Evolutionary conservation across 2,888 invertebrate genomes (phyloP).

Genomic region (Drosophila nr. medialis): DNA sequence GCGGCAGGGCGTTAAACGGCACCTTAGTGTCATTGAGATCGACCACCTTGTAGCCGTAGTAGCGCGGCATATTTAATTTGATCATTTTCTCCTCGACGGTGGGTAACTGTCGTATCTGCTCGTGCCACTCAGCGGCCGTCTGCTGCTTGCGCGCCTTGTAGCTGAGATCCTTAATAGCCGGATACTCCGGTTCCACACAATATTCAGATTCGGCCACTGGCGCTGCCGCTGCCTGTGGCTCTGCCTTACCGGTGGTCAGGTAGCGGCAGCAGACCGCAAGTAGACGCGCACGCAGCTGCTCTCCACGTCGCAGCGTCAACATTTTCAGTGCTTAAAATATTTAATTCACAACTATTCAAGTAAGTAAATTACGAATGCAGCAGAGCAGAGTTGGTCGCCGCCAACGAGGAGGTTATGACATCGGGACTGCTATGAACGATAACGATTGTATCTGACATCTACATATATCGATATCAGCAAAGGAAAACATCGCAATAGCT

Average conservation of each 20-base stretch:
- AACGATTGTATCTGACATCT: neutral
- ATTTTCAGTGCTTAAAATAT: slow-evolving; percentile 39
- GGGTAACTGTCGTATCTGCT: slow-evolving; percentile 87
- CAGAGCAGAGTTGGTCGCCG: slow-evolving; percentile 20
- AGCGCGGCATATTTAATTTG: slow-evolving; percentile 92
- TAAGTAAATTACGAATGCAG: slow-evolving; percentile 31
- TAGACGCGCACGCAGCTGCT: slow-evolving; percentile 49
- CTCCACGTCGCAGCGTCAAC: slow-evolving; percentile 56
- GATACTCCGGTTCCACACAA: slow-evolving; percentile 74
- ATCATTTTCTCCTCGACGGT: slow-evolving; percentile 94
- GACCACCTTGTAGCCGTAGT: slow-evolving; percentile 90
- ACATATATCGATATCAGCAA: neutral
- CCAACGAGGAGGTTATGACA: slow-evolving; percentile 63
- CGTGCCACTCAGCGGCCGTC: slow-evolving; percentile 85
- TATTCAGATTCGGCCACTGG: slow-evolving; percentile 59
- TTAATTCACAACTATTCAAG: slow-evolving; percentile 46
- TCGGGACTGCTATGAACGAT: slow-evolving; percentile 26
- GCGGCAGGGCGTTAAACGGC: slow-evolving; percentile 89
- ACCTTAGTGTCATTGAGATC: slow-evolving; percentile 87
- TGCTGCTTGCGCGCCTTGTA: slow-evolving; percentile 85
- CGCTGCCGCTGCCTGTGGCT: slow-evolving; percentile 29
- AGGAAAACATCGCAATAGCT: neutral
- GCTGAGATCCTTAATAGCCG: slow-evolving; percentile 86
- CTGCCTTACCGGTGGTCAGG: slow-evolving; percentile 31
- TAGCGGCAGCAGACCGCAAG: slow-evolving; percentile 35